Evolutionary conservation across 2,113 vertebrate genomes (phyloP), one percentile per base, ranked within the genome.

Genomic region (Neoarius graeffei): DNA sequence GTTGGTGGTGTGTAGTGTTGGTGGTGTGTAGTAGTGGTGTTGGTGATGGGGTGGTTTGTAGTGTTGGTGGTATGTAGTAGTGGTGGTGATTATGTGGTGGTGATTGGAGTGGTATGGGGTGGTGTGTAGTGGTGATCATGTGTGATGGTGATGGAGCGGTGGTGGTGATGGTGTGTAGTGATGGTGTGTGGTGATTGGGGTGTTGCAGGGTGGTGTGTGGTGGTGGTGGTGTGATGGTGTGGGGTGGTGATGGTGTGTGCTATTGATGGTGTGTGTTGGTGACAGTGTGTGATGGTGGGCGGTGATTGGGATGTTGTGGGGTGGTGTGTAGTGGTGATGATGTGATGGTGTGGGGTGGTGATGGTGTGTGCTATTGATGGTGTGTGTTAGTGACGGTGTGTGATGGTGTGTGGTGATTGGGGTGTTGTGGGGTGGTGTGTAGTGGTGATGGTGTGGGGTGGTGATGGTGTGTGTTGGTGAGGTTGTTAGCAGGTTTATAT

Each of bases 31-130:
- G 30, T 35, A 35, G 1, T 35, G 30, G 30, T 27, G 1, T n/a
- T 27, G 15, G 5, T 73, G 35, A 20, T 10, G 81, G 69, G 10
- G 4, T 54, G 9, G 1, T n/a, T 23, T 5, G 20, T 2, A 4
- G 23, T 25, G 48, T 6, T 71, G 67, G 5, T 13, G 48, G n/a
- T 9, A 0, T n/a, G 60, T 23, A 35, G 30, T 35, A 35, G 48
- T 5, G 42, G 7, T 5, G 69, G 86, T 85, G 4, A 35, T 10
- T 91, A 89, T 88, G 90, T 89, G 82, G 62, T 85, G 14, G 67
- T 17, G 67, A 7, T 4, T 9, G 14, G 81, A 67, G 3, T 4
- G n/a, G 14, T 35, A 59, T 27, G 89, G 82, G 67, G 15, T 17
- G 67, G 67, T 17, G 30, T 42, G 5, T 6, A 7, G 25, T 10